Conservation (phyloP, 2,888 invertebrate genomes). For the Microctonus aethiopoides region DNA sequence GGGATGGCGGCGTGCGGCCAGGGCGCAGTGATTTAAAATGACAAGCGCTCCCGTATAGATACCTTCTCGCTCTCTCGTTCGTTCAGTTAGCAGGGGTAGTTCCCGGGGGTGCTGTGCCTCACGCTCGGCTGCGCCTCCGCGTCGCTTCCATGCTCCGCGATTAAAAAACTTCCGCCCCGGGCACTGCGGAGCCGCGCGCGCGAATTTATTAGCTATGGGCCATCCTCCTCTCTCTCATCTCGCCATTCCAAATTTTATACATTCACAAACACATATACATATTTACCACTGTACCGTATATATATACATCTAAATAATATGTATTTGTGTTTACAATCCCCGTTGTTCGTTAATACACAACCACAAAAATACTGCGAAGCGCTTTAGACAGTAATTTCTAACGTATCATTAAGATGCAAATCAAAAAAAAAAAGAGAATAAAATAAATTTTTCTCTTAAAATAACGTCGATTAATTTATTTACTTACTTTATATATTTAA, state of each 20-base stretch:
- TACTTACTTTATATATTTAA: not conserved
- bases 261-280: not conserved
- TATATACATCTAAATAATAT: not conserved
- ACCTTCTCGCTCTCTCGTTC: constrained; percentile 15
- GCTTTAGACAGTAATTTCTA: not conserved
- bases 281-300: no score
- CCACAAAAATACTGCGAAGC: constrained; percentile 24
- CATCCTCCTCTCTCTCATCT: constrained; percentile 35
- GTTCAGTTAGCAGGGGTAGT: constrained; percentile 46
- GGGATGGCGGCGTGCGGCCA: constrained; percentile 15
- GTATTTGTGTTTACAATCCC: not conserved
- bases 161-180: constrained; percentile 62
- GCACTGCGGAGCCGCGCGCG: constrained; percentile 60
- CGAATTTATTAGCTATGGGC: constrained; percentile 62
- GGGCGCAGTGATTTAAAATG: constrained; percentile 65
- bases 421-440: not conserved
- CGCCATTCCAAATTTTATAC: constrained; percentile 9
- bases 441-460: not conserved
- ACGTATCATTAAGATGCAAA: not conserved
- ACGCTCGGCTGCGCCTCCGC: constrained; percentile 54
- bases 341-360: constrained; percentile 1
- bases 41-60: constrained; percentile 58
- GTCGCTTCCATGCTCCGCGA: constrained; percentile 57
- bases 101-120: constrained; percentile 65
- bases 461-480: not conserved